These are phyloP conservation scores for Lithobates pipiens DNA, from an alignment of 2,797 vertebrate genomes.

Conservation along the genomic window DNA sequence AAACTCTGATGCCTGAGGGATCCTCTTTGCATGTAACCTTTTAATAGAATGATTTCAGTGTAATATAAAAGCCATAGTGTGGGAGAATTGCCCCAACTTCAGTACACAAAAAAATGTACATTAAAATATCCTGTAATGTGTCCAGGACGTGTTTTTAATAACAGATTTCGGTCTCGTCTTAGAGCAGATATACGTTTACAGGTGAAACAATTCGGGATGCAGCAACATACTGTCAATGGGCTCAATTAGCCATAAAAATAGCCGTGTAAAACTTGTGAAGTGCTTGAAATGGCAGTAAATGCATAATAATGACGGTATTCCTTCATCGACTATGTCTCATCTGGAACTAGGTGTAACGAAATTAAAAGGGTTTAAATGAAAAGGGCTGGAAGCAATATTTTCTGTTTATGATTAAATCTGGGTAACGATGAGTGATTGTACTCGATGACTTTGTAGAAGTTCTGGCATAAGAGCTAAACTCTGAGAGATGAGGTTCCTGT, in stretches of 20 bases:
- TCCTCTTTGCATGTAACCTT: slow-evolving; percentile 58
- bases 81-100: not conserved
- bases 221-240: slow-evolving; percentile 44
- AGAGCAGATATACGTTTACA: slow-evolving; percentile 9
- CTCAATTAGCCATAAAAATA: slow-evolving; percentile 39
- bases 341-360: slow-evolving; percentile 35
- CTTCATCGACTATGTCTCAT: slow-evolving; percentile 38
- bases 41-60: slow-evolving; percentile 51
- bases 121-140: not conserved
- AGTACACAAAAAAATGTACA: not conserved
- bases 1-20: slow-evolving; percentile 54
- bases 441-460: slow-evolving; percentile 33
- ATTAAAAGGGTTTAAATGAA: slow-evolving; percentile 45
- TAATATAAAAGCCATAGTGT: slow-evolving; percentile 38
- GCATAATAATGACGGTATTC: slow-evolving; percentile 40
- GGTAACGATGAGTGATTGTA: slow-evolving; percentile 30
- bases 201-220: not conserved
- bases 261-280: slow-evolving; percentile 36
- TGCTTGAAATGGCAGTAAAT: slow-evolving; percentile 50
- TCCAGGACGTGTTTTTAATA: not conserved
- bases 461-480: not conserved
- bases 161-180: not conserved
- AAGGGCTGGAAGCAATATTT: slow-evolving; percentile 47
- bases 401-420: slow-evolving; percentile 43
- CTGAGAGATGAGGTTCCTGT: not conserved